Conservation (phyloP, 2,113 vertebrate species). For the Pollachius pollachius region DNA sequence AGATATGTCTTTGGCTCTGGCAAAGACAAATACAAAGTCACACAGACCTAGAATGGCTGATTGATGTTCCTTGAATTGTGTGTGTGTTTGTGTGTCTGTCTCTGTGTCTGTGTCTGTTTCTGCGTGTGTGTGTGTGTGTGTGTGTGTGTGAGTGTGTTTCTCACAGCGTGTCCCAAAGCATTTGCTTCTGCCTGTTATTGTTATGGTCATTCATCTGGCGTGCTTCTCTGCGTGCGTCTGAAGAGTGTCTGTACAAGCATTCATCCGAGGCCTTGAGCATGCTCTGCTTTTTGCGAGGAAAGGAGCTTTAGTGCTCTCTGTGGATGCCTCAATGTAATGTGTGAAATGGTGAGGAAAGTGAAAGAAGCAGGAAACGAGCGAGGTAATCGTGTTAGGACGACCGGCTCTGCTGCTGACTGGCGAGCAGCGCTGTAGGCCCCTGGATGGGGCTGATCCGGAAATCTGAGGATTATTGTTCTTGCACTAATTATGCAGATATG, state of each 20-base stretch:
- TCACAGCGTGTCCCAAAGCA: neutral
- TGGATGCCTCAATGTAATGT: slow-evolving; percentile 76
- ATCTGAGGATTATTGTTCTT: slow-evolving; percentile 66
- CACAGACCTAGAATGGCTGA: too few species aligned
- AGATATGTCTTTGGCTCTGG: too few species aligned
- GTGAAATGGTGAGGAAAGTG: slow-evolving; percentile 84
- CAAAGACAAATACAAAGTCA: too few species aligned
- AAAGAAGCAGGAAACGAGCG: slow-evolving; percentile 89
- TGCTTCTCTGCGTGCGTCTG: slow-evolving; percentile 7
- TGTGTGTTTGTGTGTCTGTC: neutral
- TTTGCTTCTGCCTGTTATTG: slow-evolving; percentile 1
- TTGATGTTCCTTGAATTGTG: slow-evolving; percentile 1
- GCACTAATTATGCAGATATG: slow-evolving; percentile 51
- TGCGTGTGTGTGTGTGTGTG: slow-evolving; percentile 8
- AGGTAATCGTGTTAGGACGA: slow-evolving; percentile 89
- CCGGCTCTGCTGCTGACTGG: slow-evolving; percentile 78
- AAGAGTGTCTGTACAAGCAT: neutral
- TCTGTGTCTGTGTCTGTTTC: slow-evolving; percentile 26
- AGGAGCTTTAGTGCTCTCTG: slow-evolving; percentile 47
- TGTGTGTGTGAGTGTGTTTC: slow-evolving; percentile 14
- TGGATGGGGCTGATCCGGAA: slow-evolving; percentile 74
- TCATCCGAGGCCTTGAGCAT: slow-evolving; percentile 13
- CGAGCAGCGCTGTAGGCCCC: slow-evolving; percentile 79
- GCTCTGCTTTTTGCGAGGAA: slow-evolving; percentile 8
- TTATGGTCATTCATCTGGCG: slow-evolving; percentile 1